A percentile compares a stretch with the other conserved stretches of the same genome.
Conservation (phyloP, 1,140 invertebrate genomes). For the Pantala flavescens region DNA sequence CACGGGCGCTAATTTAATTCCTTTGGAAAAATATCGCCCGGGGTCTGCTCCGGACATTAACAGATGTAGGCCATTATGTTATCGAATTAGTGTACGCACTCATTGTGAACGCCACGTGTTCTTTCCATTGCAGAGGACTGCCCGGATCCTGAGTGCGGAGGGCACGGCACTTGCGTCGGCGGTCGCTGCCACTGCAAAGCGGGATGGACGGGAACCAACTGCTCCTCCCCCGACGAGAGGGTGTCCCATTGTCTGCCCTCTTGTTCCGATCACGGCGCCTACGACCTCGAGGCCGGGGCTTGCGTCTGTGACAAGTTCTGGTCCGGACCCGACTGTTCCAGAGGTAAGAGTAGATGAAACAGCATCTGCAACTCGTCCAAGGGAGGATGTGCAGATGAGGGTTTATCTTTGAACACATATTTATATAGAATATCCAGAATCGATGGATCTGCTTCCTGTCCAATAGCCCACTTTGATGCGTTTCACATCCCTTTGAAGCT, state of each 20-base stretch:
- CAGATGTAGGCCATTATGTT: too few relatives aligned
- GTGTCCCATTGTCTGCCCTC: conserved; percentile 80
- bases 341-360: conserved; percentile 48
- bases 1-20: too few relatives aligned
- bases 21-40: too few relatives aligned
- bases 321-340: conserved; percentile 80
- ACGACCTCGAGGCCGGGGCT: conserved; percentile 73
- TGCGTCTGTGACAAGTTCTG: conserved; percentile 83
- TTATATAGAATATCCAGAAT: too few relatives aligned
- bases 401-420: too few relatives aligned
- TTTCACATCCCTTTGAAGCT: too few relatives aligned
- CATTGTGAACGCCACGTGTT: neutral
- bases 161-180: conserved; percentile 83
- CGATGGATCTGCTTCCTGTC: too few relatives aligned
- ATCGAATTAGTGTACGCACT: too few relatives aligned
- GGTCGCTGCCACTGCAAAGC: conserved; percentile 90
- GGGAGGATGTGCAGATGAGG: too few relatives aligned
- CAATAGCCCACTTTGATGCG: too few relatives aligned
- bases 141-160: conserved; percentile 75
- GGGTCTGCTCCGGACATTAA: too few relatives aligned
- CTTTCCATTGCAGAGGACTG: conserved; percentile 55
- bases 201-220: conserved; percentile 89
- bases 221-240: conserved; percentile 73
- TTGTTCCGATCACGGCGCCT: conserved; percentile 81
- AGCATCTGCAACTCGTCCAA: too few relatives aligned